Percentiles rank a stretch among this genome's conserved stretches.
phyloP scores from a whole-genome alignment of 2,888 invertebrate genomes.

The Cyaniris semiargus region DNA sequence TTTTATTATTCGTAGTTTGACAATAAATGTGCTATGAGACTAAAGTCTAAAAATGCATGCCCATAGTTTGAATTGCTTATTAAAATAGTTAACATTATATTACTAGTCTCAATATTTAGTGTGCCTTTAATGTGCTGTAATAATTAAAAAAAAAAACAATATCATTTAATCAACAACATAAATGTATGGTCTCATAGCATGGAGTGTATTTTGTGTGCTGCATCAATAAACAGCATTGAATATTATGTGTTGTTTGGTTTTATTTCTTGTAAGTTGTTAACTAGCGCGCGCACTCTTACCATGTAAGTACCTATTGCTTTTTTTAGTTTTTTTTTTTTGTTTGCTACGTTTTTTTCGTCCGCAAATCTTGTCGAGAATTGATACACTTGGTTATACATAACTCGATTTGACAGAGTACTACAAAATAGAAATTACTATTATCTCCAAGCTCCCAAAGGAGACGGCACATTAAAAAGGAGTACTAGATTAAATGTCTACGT shows the following conservation, averaged over 20 bases:
- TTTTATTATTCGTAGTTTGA: no score
- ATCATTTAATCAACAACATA: no score
- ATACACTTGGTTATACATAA: no score
- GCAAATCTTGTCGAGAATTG: background rate
- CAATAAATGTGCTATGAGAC: conserved; percentile 29
- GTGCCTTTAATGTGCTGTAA: no score
- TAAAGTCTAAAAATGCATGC: conserved; percentile 2
- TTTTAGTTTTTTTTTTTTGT: conserved; percentile 32
- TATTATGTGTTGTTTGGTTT: conserved; percentile 38
- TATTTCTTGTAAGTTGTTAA: conserved; percentile 33
- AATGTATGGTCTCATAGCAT: background rate
- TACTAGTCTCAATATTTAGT: no score
- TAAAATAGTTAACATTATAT: no score
- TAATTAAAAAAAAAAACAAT: no score
- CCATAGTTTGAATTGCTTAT: background rate
- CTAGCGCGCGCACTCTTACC: background rate
- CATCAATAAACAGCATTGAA: conserved; percentile 35
- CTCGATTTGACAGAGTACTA: no score
- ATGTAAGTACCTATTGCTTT: conserved; percentile 17
- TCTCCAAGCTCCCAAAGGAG: no score
- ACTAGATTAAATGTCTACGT: no score
- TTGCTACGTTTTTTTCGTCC: background rate
- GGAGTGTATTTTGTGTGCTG: conserved; percentile 1
- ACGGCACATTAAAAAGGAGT: no score
- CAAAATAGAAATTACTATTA: no score